These are phyloP conservation scores for Agrochola lychnidis DNA, from an alignment of 2,888 invertebrate genomes.

Conservation along the genomic window DNA sequence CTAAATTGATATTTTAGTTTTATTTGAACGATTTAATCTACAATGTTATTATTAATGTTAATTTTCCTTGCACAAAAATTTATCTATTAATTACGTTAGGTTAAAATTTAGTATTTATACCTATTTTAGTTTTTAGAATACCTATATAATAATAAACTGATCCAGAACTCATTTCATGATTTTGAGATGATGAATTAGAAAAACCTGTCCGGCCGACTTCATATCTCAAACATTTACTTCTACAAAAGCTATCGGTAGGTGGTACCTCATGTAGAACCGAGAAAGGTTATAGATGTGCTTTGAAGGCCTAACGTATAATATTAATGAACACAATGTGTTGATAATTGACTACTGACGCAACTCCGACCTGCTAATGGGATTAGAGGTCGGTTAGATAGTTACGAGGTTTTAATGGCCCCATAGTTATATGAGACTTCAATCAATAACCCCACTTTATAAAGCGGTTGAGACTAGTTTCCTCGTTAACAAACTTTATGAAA, in stretches of 20 bases:
- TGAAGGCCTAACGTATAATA: constrained; percentile 6
- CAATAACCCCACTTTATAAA: constrained; percentile 63
- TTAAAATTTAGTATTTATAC: neutral
- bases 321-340: constrained; percentile 23
- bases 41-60: neutral
- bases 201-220: too few species aligned
- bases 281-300: neutral
- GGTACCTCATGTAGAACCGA: too few species aligned
- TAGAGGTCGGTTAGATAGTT: constrained; percentile 42
- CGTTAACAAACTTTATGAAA: constrained; percentile 67
- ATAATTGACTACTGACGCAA: constrained; percentile 36
- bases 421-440: constrained; percentile 57
- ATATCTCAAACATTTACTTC: neutral
- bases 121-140: neutral
- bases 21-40: constrained; percentile 7
- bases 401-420: constrained; percentile 44
- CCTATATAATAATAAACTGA: neutral
- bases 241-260: neutral
- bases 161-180: neutral
- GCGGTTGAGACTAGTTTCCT: constrained; percentile 59
- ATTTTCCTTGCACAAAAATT: neutral
- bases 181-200: neutral
- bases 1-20: constrained; percentile 42
- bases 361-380: constrained; percentile 44
- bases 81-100: too few species aligned